These are phyloP conservation scores for Sparidentex hasta DNA, from an alignment of 2,797 vertebrate species.

Conservation along the genomic window DNA sequence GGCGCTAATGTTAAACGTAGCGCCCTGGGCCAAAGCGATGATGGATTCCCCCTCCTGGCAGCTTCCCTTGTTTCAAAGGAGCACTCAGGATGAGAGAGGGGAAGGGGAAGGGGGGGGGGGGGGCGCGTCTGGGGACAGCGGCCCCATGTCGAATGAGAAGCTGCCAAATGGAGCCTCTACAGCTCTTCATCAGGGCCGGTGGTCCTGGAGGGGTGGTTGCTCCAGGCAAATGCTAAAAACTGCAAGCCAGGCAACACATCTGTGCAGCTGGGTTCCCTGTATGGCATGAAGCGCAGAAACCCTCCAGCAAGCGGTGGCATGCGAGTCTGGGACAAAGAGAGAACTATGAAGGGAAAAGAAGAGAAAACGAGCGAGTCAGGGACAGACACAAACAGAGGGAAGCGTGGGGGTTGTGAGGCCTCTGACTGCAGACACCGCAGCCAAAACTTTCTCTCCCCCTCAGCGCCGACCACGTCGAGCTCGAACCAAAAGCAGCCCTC, in stretches of 20 bases:
- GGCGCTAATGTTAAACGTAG: slow-evolving; percentile 76
- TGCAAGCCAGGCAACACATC: slow-evolving; percentile 76
- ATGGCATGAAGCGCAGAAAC: slow-evolving; percentile 51
- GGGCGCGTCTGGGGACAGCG: slow-evolving; percentile 63
- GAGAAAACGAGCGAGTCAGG: slow-evolving; percentile 17
- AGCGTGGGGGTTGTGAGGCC: slow-evolving; percentile 25
- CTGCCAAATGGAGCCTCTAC: slow-evolving; percentile 73
- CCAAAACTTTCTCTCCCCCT: slow-evolving; percentile 50
- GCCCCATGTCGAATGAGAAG: slow-evolving; percentile 70
- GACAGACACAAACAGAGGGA: slow-evolving; percentile 38
- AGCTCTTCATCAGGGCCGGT: slow-evolving; percentile 78
- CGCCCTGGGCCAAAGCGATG: slow-evolving; percentile 75
- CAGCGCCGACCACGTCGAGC: slow-evolving; percentile 5
- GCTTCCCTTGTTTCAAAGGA: slow-evolving; percentile 77
- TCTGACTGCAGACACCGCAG: slow-evolving; percentile 49
- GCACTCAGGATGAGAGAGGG: slow-evolving; percentile 67
- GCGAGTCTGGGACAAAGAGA: slow-evolving; percentile 45
- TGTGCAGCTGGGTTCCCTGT: slow-evolving; percentile 74
- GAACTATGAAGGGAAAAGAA: slow-evolving; percentile 43
- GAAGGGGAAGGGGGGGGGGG: slow-evolving; percentile 2
- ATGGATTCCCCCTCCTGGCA: slow-evolving; percentile 78
- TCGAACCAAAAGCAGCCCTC: slow-evolving; percentile 49
- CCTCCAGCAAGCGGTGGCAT: slow-evolving; percentile 59
- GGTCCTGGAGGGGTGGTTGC: slow-evolving; percentile 72
- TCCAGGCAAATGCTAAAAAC: slow-evolving; percentile 71